phyloP scores from a whole-genome alignment of 2,113 vertebrate genomes.

The Syngnathus scovelli region DNA sequence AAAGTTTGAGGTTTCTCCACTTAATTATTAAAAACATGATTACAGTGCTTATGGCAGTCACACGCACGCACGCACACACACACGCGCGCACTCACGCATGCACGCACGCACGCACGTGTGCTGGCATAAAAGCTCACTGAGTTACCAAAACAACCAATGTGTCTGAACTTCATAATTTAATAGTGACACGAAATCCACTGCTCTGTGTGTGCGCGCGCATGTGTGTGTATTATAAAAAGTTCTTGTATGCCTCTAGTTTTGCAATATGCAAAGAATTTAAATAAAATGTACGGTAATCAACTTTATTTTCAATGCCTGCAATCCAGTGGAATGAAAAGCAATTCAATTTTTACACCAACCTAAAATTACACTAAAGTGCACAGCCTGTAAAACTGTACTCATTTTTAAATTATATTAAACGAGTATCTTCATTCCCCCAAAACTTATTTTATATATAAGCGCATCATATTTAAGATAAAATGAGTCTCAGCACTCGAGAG shows the following conservation, averaged over 20 bases:
- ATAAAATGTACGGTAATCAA: neutral
- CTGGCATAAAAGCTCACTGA: neutral
- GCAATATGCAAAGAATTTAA: neutral
- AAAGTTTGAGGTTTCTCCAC: neutral
- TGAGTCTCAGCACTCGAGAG: neutral
- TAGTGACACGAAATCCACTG: constrained; percentile 27
- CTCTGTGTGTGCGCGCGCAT: neutral
- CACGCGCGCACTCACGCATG: neutral
- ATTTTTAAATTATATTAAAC: neutral
- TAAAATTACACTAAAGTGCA: neutral
- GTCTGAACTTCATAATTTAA: constrained; percentile 45
- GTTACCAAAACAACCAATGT: constrained; percentile 42
- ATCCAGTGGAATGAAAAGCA: neutral
- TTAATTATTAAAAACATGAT: neutral
- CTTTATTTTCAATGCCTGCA: neutral
- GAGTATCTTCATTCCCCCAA: too few species aligned
- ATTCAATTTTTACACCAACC: neutral
- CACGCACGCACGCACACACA: too few species aligned
- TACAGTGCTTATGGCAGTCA: too few species aligned
- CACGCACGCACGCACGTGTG: too few species aligned
- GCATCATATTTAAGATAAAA: neutral
- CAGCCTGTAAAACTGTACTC: neutral
- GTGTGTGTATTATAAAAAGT: constrained; percentile 1
- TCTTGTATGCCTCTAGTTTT: neutral
- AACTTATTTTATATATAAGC: neutral